Evolutionary conservation across 2,888 invertebrate species (phyloP).

Genomic region (Brenthis ino): DNA sequence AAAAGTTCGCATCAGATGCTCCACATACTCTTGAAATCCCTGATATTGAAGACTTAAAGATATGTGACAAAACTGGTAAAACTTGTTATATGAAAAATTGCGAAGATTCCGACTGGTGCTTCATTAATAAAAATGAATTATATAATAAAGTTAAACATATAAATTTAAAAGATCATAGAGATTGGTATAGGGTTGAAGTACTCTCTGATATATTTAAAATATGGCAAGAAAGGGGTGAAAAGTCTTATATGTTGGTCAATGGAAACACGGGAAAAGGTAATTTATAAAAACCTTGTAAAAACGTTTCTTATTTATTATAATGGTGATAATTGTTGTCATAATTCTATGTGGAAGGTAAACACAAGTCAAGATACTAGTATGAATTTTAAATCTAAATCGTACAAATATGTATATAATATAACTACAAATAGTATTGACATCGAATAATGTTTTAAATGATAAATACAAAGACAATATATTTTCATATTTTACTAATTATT

Average conservation of each 20-base stretch:
- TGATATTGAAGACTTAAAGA: constrained; percentile 58
- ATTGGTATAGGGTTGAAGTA: constrained; percentile 77
- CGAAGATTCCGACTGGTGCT: constrained; percentile 56
- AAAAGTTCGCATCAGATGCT: constrained; percentile 79
- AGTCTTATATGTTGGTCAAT: constrained; percentile 82
- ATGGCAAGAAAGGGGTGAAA: constrained; percentile 51
- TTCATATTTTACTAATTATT: constrained; percentile 58
- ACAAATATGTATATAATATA: too few species aligned
- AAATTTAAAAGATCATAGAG: constrained; percentile 53
- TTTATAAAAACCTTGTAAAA: too few species aligned
- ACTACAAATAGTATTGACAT: too few species aligned
- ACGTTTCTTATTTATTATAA: too few species aligned
- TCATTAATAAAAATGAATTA: constrained; percentile 48
- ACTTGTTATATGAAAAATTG: constrained; percentile 38
- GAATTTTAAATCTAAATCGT: too few species aligned
- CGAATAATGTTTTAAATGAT: neutral
- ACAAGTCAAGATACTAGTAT: too few species aligned
- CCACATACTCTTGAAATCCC: constrained; percentile 45
- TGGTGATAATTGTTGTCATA: too few species aligned
- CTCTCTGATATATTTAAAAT: constrained; percentile 75
- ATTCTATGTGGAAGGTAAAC: too few species aligned
- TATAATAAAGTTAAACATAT: constrained; percentile 43
- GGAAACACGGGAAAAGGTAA: constrained; percentile 87
- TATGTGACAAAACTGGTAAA: constrained; percentile 42
- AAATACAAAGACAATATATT: constrained; percentile 40